Percentiles rank a stretch among this genome's conserved stretches.
phyloP scores from a whole-genome alignment of 1,140 invertebrate species.

The Diachasmimorpha longicaudata region DNA sequence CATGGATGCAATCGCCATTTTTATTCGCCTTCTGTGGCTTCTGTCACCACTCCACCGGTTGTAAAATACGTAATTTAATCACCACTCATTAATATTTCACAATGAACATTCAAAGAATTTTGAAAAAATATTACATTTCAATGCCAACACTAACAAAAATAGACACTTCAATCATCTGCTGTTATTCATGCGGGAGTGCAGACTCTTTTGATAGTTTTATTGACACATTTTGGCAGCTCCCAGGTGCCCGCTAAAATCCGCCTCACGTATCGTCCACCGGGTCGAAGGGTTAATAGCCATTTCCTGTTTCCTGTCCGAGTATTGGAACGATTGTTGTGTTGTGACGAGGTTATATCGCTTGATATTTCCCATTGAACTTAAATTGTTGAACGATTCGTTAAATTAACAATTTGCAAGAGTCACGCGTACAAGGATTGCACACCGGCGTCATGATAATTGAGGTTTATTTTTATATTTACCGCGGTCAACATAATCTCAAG shows the following conservation, averaged over 20 bases:
- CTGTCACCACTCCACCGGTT: too few species aligned
- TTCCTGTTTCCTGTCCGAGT: slow-evolving; percentile 5
- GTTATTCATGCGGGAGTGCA: too few species aligned
- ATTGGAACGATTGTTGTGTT: background rate
- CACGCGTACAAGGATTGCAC: background rate
- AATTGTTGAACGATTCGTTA: background rate
- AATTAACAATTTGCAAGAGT: background rate
- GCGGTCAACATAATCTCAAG: background rate
- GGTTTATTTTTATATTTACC: background rate
- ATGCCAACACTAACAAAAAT: too few species aligned
- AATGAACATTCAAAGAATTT: too few species aligned
- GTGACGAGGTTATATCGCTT: background rate
- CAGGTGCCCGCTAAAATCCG: background rate
- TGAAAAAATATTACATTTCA: too few species aligned
- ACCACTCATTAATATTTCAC: too few species aligned
- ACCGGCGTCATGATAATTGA: background rate
- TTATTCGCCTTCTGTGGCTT: too few species aligned
- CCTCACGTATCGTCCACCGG: background rate
- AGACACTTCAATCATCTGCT: too few species aligned
- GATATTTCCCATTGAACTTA: background rate
- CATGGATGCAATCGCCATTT: too few species aligned
- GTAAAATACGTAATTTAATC: too few species aligned
- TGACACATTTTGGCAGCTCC: background rate
- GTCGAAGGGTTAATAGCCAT: background rate
- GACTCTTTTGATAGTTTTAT: background rate